Evolutionary conservation across 2,113 vertebrate species (phyloP), one percentile per base, ranked within the genome.

Genomic region (Camarhynchus parvulus): DNA sequence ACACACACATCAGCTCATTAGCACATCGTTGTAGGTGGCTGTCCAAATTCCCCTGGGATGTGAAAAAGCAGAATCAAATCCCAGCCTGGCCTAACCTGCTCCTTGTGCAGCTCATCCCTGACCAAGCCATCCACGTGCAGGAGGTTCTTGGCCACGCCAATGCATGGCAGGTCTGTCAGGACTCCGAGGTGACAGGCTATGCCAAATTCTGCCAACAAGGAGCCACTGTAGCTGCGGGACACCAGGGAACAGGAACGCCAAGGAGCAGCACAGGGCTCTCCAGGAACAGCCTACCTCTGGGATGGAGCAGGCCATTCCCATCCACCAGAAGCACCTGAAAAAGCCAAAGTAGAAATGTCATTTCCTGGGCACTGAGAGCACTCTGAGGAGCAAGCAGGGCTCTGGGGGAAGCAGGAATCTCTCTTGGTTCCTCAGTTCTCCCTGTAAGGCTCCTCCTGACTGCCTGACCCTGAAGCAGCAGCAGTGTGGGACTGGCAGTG

Each of bases 91-190:
- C 97, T 98, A 81, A 99, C 99, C 98, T 99, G 98, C 53, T 98
- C 97, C 90, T 90, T 98, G 96, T 99, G 99, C 77, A 97, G 94
- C 46, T 98, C 94, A 1, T 97, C 96, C 91, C 98, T 99, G 95
- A 74, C 89, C 73, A 99, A 96, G 3, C 99, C 99, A 15, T 99
- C 98, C 69, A 99, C 98, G 19, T 99, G 98, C 92, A 99, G 98
- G 64, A 99, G 99, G 74, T 99, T 99, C 97, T 99, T 99, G 92
- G 99, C 99, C 87, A 99, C 99, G 15, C 99, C 99, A 39, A 99
- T 49, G 77, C 99, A 99, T 0, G 99, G 99, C 27, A 99, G 95
- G 46, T 97, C 98, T 0, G 98, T 98, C 77, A 99, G 98, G 52
- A 99, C 98, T 2, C 99, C 99, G 0, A 99, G 98, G 80, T 99